A percentile compares a stretch with the other conserved stretches of the same genome.
These are phyloP conservation scores for Myotis lucifugus DNA, from an alignment of 2,113 vertebrate genomes.

Conservation along the genomic window DNA sequence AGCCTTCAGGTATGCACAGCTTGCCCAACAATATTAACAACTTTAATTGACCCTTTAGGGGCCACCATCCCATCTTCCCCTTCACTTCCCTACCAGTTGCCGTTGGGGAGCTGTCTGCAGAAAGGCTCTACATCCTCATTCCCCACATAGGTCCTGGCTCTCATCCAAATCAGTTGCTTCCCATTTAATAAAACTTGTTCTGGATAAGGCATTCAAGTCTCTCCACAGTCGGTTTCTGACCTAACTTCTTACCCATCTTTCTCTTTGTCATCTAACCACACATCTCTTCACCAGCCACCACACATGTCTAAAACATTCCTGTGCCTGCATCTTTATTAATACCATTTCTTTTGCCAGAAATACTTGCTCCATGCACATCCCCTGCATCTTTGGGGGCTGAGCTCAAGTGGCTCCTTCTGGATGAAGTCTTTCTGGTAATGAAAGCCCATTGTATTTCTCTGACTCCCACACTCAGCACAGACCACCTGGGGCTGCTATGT, in stretches of 20 bases:
- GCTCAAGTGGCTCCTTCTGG: not conserved
- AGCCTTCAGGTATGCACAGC: not conserved
- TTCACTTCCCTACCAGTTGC: not conserved
- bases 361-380: not conserved
- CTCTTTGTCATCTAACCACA: not conserved
- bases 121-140: not conserved
- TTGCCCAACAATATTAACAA: not conserved
- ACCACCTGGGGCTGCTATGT: not conserved
- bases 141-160: not conserved
- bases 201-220: not conserved
- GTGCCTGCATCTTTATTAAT: not conserved
- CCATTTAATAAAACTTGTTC: not conserved
- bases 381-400: not conserved
- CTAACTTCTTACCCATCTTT: not conserved
- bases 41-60: not conserved
- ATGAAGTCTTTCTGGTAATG: not conserved
- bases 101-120: not conserved
- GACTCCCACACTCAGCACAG: not conserved
- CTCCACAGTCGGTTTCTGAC: not conserved
- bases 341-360: not conserved
- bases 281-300: not conserved
- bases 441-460: not conserved
- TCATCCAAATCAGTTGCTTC: not conserved
- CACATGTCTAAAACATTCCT: not conserved
- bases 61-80: not conserved